Base-by-base conservation (phyloP, 2,888 invertebrate genomes). In the Chymomyza procnemis region DNA sequence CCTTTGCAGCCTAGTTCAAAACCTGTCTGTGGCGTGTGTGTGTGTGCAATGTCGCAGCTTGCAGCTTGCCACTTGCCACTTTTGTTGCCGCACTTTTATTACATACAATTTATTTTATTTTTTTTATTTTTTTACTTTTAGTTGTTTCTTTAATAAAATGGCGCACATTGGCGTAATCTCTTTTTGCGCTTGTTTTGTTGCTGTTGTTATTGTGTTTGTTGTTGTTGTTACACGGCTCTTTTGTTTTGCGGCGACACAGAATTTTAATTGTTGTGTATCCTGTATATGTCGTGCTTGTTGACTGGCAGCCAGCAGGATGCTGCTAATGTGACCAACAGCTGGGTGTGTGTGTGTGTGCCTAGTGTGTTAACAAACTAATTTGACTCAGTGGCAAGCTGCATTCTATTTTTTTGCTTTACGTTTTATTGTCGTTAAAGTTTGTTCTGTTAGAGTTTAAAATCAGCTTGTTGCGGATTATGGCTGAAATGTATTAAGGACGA, bases 311-410 rank as follows among this genome's bases (percentile, higher is more conserved):
- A 5, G 55, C 69, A 64, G 59, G 46, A 71, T 41, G 56, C 64
- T 74, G 74, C 76, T 74, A 79, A 76, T 76, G 71, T 73, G 74
- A 66, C 74, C 74, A 79, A 74, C 8, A 8, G 1, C 1, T 26
- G 26, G 4, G 26, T 78, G 74, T 75, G 67, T 73, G 34, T 41
- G 34, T 41, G 34, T 12, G 34, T 2, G 34, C 12, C 34, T 41
- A 3, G 34, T 12, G 34, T 73, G 73, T 79, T 74, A 76, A 76
- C 79, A 76, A 74, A 76, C 79, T 71, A 78, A 78, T 78, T 79
- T 79, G 69, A 74, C 74, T 78, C 71, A 74, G 71, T 79, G 80
- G 73, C 6, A 26, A 26, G 6, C 26, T n/a, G 6, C 26, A 0
- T 8, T 26, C 26, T 26, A 12, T 58, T 70, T 79, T 75, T 75